Conservation (phyloP, 2,797 vertebrate genomes). For the Enteromius thamalakanensis region DNA sequence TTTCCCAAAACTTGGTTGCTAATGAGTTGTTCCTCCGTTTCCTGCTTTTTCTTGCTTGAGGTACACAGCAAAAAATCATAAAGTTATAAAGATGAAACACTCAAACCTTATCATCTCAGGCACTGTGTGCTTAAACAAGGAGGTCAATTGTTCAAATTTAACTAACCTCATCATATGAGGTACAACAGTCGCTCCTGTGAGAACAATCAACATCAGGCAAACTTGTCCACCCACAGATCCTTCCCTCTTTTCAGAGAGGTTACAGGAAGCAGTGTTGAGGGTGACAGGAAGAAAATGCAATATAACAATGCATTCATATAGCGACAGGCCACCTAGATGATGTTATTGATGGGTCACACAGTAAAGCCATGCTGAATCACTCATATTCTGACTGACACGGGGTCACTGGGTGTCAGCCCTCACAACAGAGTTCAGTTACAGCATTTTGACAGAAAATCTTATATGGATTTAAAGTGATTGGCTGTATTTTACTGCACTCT, state of each 20-base stretch:
- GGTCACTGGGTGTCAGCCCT: constrained; percentile 15
- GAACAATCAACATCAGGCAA: constrained; percentile 18
- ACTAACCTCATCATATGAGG: constrained; percentile 3
- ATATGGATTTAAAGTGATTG: neutral
- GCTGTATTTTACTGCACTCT: neutral
- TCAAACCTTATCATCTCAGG: constrained; percentile 4
- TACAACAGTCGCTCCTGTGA: neutral
- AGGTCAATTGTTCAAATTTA: neutral
- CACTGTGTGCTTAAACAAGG: constrained; percentile 20
- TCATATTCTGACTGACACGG: neutral
- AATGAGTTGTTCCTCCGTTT: constrained; percentile 52
- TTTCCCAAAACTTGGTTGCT: constrained; percentile 46
- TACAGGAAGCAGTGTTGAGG: neutral
- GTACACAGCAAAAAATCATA: constrained; percentile 26
- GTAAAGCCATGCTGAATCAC: constrained; percentile 1
- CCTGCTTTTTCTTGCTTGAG: constrained; percentile 15
- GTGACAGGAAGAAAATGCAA: neutral
- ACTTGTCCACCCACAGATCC: constrained; percentile 30
- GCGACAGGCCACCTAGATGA: neutral
- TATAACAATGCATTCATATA: neutral
- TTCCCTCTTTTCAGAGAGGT: neutral
- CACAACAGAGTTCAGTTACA: neutral
- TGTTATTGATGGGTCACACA: constrained; percentile 16
- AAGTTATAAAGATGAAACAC: neutral
- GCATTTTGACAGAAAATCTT: neutral